Evolutionary conservation across 1,140 invertebrate genomes (phyloP).

Genomic region (Antheraea pernyi): DNA sequence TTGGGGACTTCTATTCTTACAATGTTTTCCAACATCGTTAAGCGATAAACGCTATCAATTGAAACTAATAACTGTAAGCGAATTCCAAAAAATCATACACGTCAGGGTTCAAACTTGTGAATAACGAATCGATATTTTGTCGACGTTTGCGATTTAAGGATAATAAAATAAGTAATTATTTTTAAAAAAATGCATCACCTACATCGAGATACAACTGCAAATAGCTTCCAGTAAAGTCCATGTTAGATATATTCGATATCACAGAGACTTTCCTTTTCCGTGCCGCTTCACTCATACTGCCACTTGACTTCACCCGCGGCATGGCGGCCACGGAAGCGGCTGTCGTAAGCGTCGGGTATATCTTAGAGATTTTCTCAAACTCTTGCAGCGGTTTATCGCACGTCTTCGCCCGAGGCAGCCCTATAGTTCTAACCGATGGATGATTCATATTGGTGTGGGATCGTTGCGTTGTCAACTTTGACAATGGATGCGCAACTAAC

Average conservation of each 20-base stretch:
- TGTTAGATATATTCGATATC: slow-evolving; percentile 84
- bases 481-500: slow-evolving; percentile 61
- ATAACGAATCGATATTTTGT: too few species aligned
- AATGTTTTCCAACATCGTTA: too few species aligned
- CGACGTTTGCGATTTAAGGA: too few species aligned
- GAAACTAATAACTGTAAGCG: too few species aligned
- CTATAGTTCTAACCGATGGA: slow-evolving; percentile 63
- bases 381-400: slow-evolving; percentile 79
- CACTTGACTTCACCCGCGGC: slow-evolving; percentile 77
- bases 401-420: slow-evolving; percentile 69
- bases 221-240: slow-evolving; percentile 86
- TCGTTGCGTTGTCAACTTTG: slow-evolving; percentile 62
- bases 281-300: slow-evolving; percentile 70
- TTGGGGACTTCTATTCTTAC: too few species aligned
- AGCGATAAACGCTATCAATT: too few species aligned
- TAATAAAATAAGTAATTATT: background rate
- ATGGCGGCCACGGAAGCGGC: slow-evolving; percentile 77
- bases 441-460: slow-evolving; percentile 69
- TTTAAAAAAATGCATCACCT: slow-evolving; percentile 13
- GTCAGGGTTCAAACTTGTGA: too few species aligned
- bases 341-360: slow-evolving; percentile 59
- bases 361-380: slow-evolving; percentile 57
- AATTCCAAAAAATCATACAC: too few species aligned
- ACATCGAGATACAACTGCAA: slow-evolving; percentile 83
- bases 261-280: slow-evolving; percentile 82